These are phyloP conservation scores for Acanthosepion pharaonis DNA, from an alignment of 2,888 invertebrate genomes.

Conservation along the genomic window DNA sequence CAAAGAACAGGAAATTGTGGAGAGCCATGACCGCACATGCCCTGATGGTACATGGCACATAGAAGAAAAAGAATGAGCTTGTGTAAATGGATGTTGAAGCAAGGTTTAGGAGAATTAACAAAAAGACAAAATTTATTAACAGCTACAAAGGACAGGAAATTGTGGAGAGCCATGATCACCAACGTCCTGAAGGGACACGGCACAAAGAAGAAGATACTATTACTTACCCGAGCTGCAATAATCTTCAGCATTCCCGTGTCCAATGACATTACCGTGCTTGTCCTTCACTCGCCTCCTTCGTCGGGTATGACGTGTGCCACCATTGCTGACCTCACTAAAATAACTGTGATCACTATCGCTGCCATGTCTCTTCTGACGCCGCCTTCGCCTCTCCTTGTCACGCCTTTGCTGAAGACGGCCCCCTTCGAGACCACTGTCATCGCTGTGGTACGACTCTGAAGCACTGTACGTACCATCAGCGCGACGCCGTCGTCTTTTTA, in stretches of 20 bases:
- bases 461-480: constrained; percentile 72
- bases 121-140: too few relatives aligned
- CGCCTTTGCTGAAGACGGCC: constrained; percentile 62
- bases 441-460: constrained; percentile 70
- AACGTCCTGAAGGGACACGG: too few relatives aligned
- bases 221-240: constrained; percentile 45
- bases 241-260: constrained; percentile 59
- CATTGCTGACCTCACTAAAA: constrained; percentile 55
- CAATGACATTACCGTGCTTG: constrained; percentile 63
- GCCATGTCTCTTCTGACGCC: constrained; percentile 65
- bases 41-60: too few relatives aligned
- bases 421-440: constrained; percentile 53
- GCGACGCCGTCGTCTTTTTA: constrained; percentile 62
- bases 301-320: constrained; percentile 65
- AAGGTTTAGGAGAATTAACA: too few relatives aligned
- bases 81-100: too few relatives aligned
- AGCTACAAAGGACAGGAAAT: too few relatives aligned
- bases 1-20: too few relatives aligned
- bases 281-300: constrained; percentile 60
- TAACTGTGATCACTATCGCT: constrained; percentile 72
- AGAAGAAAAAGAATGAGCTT: too few relatives aligned
- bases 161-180: too few relatives aligned
- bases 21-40: too few relatives aligned
- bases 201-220: neutral
- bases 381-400: constrained; percentile 59